Evolutionary conservation across 2,888 invertebrate genomes (phyloP), one percentile per base, ranked within the genome.

Genomic region (Ectemnius cavifrons): DNA sequence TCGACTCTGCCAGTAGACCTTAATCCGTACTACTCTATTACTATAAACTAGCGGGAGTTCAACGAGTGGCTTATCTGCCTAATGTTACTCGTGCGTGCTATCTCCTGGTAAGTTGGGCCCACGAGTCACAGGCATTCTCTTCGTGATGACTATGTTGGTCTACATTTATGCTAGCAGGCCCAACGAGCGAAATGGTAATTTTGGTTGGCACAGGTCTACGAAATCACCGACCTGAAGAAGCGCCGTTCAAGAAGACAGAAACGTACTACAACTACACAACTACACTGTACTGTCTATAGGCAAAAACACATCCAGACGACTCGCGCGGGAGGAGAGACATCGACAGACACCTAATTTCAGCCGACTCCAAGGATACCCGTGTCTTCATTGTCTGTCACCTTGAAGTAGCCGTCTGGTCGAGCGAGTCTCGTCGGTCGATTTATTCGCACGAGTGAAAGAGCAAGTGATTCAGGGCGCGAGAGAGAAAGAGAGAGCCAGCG

Each of bases 371-470:
- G 73, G 67, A 72, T 62, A 78, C 56, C 67, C 63, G 61, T 66
- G 72, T 71, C n/a, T 81, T 73, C 70, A 78, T 74, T 70, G 73
- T 67, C 71, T 65, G 65, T 78, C 81, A 80, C 78, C 81, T 80
- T 81, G 81, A 77, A 81, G 78, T 71, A 75, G 71, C 60, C 57
- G 78, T 74, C 80, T 69, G 60, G 73, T 68, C 63, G 63, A 63
- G 20, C 63, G 58, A 28, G 58, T 46, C 37, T 20, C 65, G 56
- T 52, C 49, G 58, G 52, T 27, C 63, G 47, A 28, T 23, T 65
- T 67, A 58, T 57, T 71, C 52, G 47, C 58, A n/a, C 46, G 46
- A 64, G 69, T 46, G 58, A 70, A 77, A 67, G 69, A 61, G 62
- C 27, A 61, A 20, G 56, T 62, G 58, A 46, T 14, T 20, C 45